Base-by-base conservation (phyloP, 2,888 invertebrate genomes). In the Cataglyphis livida region DNA sequence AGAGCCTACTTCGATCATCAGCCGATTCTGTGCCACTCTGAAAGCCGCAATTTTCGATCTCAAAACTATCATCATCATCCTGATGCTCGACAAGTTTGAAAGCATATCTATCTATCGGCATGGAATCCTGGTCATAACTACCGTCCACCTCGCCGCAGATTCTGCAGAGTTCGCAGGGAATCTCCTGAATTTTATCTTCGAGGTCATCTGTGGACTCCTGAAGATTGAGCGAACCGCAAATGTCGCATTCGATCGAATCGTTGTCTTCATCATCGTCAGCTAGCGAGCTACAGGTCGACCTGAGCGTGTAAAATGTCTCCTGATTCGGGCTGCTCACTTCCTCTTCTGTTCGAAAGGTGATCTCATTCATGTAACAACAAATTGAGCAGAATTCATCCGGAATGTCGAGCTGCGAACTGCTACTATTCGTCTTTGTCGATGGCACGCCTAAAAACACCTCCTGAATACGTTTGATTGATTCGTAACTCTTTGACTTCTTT, bases 401-500 rank as follows among this genome's bases (percentile, higher is more conserved):
- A 0, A 92, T 92, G 1, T 91, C 87, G 12, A 93, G 84, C 21
- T 92, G 90, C 1, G 89, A 89, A 9, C 82, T 87, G 18, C 87
- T 92, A 6, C 93, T 94, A 0, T 92, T 91, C 18, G 78, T 44
- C 44, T 71, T 79, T 12, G 91, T 91, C n/a, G 88, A 84, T 0
- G 90, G 75, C 38, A 92, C 91, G 15, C 92, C 91, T 68, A 88
- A 88, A 25, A 90, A 91, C 1, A 91, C 85, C 35, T 91, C 92
- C 4, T 90, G 89, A 44, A 89, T 86, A 61, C 90, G 91, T 66
- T 94, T 94, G 41, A 94, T 92, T 2, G 92, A 94, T 59, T 94
- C 94, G 85, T 92, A 94, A 75, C 94, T 94, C 81, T 94, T 94
- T 0, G 94, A 94, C 78, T 94, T 94, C 65, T 94, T 94, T 2